phyloP scores from a whole-genome alignment of 2,113 vertebrate genomes.

The Rhynchopsitta pachyrhyncha region DNA sequence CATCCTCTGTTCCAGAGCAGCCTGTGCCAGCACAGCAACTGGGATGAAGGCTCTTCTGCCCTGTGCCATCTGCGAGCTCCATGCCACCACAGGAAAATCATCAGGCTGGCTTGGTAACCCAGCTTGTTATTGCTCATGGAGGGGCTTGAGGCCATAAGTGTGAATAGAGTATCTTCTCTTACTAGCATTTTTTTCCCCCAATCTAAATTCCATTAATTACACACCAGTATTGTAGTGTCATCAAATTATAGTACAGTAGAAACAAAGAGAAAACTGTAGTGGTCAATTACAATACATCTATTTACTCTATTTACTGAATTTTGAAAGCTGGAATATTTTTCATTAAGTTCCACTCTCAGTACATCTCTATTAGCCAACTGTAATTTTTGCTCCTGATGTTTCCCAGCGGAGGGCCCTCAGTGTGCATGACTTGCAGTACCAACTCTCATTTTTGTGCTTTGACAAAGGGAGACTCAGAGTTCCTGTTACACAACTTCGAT shows the following conservation, averaged over 20 bases:
- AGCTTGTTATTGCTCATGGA: not conserved
- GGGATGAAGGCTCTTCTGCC: not conserved
- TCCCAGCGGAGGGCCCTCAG: not conserved
- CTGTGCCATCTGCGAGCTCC: rapidly evolving
- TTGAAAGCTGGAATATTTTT: not conserved
- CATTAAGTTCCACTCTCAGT: not conserved
- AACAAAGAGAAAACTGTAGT: not conserved
- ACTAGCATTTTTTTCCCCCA: not conserved
- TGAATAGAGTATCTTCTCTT: not conserved
- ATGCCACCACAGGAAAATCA: not conserved
- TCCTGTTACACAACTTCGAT: not conserved
- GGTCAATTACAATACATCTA: not conserved
- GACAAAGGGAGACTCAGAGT: not conserved
- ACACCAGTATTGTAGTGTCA: not conserved
- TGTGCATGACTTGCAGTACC: not conserved
- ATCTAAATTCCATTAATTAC: not conserved
- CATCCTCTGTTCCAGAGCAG: not conserved
- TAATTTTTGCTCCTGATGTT: not conserved
- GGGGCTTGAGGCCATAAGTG: too few species aligned
- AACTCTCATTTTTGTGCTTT: not conserved
- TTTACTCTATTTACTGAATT: not conserved
- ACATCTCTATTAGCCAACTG: not conserved
- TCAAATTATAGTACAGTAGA: not conserved
- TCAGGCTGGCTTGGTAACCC: not conserved
- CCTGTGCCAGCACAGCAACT: not conserved